Conservation (phyloP, 2,797 vertebrate species). For the Manis pentadactyla region DNA sequence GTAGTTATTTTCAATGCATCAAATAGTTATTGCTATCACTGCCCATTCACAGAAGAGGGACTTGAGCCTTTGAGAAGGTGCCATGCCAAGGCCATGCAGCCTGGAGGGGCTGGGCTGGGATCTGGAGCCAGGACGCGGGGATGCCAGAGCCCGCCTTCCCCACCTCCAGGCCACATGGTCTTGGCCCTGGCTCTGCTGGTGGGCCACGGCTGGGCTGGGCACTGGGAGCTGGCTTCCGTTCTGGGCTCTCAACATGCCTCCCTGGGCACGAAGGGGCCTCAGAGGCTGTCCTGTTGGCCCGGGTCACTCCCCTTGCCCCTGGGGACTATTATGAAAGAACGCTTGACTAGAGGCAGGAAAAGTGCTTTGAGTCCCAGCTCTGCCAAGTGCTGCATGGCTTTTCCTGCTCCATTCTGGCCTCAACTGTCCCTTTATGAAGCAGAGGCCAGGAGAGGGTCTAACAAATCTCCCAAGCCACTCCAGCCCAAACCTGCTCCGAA, state of each 20-base stretch:
- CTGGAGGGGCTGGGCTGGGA: background rate
- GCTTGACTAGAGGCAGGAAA: background rate
- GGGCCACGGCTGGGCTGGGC: background rate
- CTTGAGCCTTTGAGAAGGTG: background rate
- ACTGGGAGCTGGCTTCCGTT: background rate
- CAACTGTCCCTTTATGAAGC: background rate
- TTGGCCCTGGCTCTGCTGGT: background rate
- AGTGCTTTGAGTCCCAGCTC: background rate
- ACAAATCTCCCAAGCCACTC: background rate
- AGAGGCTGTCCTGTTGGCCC: background rate
- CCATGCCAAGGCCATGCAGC: background rate
- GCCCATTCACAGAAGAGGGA: background rate
- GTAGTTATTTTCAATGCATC: background rate
- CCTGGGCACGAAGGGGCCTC: background rate
- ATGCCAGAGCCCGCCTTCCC: background rate
- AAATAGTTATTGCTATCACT: background rate
- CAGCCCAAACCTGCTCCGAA: conserved; percentile 94
- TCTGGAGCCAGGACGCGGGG: background rate
- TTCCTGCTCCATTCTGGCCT: background rate
- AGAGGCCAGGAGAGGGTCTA: background rate
- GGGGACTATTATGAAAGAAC: background rate
- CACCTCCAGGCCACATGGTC: background rate
- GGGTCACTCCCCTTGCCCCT: background rate
- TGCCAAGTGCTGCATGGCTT: background rate
- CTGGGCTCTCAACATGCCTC: conserved; percentile 33